Base-by-base conservation (phyloP, 2,113 vertebrate species). In the Eubucco bourcierii region DNA sequence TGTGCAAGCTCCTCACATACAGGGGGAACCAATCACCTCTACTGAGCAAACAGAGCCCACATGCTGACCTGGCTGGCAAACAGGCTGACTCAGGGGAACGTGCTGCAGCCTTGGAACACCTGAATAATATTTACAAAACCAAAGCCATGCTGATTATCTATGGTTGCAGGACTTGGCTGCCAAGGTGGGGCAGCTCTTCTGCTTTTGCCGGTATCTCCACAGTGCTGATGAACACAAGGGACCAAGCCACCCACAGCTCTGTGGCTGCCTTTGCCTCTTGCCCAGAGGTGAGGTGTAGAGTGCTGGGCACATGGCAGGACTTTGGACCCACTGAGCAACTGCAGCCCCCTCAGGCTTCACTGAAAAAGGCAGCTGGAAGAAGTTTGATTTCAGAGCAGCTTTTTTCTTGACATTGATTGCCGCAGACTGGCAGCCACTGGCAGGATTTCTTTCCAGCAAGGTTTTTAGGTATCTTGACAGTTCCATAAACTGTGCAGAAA, bases 51-150 rank as follows among this genome's bases (percentile, higher is more conserved):
- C 84, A 92, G 61, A 85, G 29, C 56, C 68, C 84, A 81, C 82
- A 75, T 80, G 94, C 37, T 75, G 66, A 74, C 72, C 73, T 72
- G 76, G 58, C 83, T 52, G 58, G 72, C 41, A 80, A 95, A 85
- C 44, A 29, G n/a, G 65, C 82, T 95, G 95, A 88, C 82, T 88
- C 82, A 80, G 65, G 72, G 90, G 73, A 91, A 80, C 2, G 2
- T 5, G n/a, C 21, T 3, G 6, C 34, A 59, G 55, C 73, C 74
- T 84, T 88, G 80, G 90, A 91, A 94, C 70, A 84, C 61, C 66
- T 91, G 90, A 78, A 21, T 72, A 90, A 94, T 90, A 90, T 94
- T 95, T 94, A 88, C 75, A 82, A 84, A 96, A 59, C 52, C 65
- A 64, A 58, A 67, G 31, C 41, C 19, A 55, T 0, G 1, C 2